Base-by-base conservation (phyloP, 2,797 vertebrate species). In the Microcaecilia unicolor region DNA sequence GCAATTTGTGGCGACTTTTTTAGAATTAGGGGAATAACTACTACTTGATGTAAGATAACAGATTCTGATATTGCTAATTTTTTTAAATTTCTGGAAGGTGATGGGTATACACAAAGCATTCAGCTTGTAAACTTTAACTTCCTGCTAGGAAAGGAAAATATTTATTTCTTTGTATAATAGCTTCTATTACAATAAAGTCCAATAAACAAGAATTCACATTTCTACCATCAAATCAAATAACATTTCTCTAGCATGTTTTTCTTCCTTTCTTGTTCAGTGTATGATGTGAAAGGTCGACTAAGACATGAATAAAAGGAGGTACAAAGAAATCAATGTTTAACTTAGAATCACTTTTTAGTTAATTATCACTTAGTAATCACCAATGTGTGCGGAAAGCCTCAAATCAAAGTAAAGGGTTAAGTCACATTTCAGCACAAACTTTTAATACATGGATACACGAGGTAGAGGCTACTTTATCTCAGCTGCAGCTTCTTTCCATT, bases 251-350 rank as follows among this genome's bases (percentile, higher is more conserved):
- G 9, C 21, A 23, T 39, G 30, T 25, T 25, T 46, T 45, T 39
- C n/a, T 33, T 48, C 60, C 31, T 36, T 55, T 48, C 22, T n/a
- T 18, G 30, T 34, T n/a, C 46, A 45, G 41, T 46, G 52, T 21
- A 24, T 23, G 44, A 1, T 53, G 53, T 0, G 0, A 69, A 69
- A 57, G 47, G 51, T 61, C 54, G 30, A 53, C 47, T 37, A 53
- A 63, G 49, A 62, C 41, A 64, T 46, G 48, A 70, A 52, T 51
- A 53, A 64, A 67, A 45, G 7, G 17, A 61, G 31, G 57, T 43
- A 59, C 58, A 61, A 43, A 28, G 47, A 51, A 68, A 77, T 80
- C 64, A 80, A 74, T 81, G 70, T 77, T 81, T 80, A 80, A 78
- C 78, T 65, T 57, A 35, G 56, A 69, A 78, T 65, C 76, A 72